Base-by-base conservation (phyloP, 2,797 vertebrate species). In the Platyrinchus mystaceus region DNA sequence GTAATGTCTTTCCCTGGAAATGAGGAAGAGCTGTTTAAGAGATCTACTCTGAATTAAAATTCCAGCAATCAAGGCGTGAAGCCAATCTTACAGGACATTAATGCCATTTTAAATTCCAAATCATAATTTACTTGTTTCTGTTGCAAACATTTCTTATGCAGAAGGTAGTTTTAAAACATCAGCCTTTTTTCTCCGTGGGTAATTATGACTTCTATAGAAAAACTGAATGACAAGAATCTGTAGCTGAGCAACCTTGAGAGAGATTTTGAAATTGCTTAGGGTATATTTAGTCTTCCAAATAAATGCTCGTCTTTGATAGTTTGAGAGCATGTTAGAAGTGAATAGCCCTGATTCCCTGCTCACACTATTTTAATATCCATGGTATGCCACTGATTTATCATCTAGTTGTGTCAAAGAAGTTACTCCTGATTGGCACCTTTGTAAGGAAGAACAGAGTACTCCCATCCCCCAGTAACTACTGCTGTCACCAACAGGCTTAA, bases 331-430 rank as follows among this genome's bases (percentile, higher is more conserved):
- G 46, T 63, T 84, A 44, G 59, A 41, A 86, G 55, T 89, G 92
- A 97, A 96, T 94, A 94, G 84, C 69, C 67, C 76, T 86, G 91
- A 93, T 95, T 95, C 22, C 3, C 36, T 7, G 4, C 58, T 93
- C 36, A 32, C 19, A 4, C 55, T 52, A 3, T 80, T 78, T 80
- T 87, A 69, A 55, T 68, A 67, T 43, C 73, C 62, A 16, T 15
- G 16, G 27, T 53, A 28, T 30, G 49, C 76, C 64, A 64, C 81
- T 74, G 71, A 85, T 89, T 84, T 62, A 53, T 82, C 82, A 56
- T 55, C n/a, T n/a, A 18, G 26, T n/a, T 83, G 46, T 63, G 50
- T 77, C 67, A 22, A 26, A 80, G 32, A 12, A 77, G 53, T 83
- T 46, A 5, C 50, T 92, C 28, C 79, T 91, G 92, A 88, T 75